Percentiles rank a stretch among this genome's conserved stretches.
Conservation (phyloP, 2,113 vertebrate genomes). For the Corythoichthys intestinalis region DNA sequence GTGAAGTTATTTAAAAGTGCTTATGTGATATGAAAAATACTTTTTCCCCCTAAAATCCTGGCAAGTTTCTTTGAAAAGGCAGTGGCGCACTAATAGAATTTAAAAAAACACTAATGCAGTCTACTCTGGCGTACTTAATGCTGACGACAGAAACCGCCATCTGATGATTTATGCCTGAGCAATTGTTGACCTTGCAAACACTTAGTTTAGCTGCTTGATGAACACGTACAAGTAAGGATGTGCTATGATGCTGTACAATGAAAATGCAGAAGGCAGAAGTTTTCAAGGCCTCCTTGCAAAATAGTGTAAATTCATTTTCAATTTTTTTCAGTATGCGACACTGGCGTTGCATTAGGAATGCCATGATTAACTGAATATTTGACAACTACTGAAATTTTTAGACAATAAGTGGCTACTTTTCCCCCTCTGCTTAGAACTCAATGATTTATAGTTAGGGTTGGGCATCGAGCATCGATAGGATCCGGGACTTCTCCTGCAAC, state of each 20-base stretch:
- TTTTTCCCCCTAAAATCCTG: slow-evolving; percentile 4
- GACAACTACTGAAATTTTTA: too few species aligned
- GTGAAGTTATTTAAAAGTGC: not conserved
- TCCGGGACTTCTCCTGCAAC: too few species aligned
- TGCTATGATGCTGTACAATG: not conserved
- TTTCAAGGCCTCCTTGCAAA: too few species aligned
- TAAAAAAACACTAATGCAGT: slow-evolving; percentile 39
- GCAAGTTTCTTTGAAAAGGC: slow-evolving; percentile 4
- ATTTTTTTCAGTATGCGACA: too few species aligned
- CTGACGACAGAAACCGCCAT: slow-evolving; percentile 23
- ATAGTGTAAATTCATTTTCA: too few species aligned
- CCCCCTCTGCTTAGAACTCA: too few species aligned
- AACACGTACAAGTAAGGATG: not conserved
- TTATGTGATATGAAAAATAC: not conserved
- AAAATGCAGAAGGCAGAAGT: not conserved
- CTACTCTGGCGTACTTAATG: slow-evolving; percentile 19
- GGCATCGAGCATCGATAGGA: too few species aligned
- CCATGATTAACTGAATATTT: too few species aligned
- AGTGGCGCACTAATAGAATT: slow-evolving; percentile 19
- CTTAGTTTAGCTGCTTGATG: not conserved
- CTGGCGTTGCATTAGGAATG: too few species aligned
- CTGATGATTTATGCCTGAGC: slow-evolving; percentile 18
- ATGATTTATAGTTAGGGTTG: too few species aligned
- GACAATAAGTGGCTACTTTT: too few species aligned
- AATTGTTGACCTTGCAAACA: slow-evolving; percentile 23